Evolutionary conservation across 2,113 vertebrate genomes (phyloP).

Genomic region (Mastomys natalensis): DNA sequence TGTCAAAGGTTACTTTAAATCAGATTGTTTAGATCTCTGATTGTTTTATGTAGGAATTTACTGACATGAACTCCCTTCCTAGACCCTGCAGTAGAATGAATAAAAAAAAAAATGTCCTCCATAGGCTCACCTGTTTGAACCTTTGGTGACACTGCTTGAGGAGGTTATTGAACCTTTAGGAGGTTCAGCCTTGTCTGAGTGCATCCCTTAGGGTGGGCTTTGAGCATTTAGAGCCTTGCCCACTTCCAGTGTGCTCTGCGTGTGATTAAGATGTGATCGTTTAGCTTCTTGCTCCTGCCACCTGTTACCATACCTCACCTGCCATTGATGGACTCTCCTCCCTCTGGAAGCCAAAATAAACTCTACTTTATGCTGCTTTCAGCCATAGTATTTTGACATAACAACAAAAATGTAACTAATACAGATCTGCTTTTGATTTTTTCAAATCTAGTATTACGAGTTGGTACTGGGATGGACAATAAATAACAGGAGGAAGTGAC

Average conservation of each 20-base stretch:
- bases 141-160: background rate
- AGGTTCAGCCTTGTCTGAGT: background rate
- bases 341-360: background rate
- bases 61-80: background rate
- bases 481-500: background rate
- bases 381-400: background rate
- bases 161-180: background rate
- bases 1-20: background rate
- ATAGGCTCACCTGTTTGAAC: background rate
- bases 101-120: background rate
- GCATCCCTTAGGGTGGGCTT: background rate
- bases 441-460: background rate
- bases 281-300: background rate
- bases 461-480: background rate
- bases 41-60: background rate
- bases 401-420: background rate
- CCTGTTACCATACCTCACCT: background rate
- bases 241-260: background rate
- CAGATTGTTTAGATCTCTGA: background rate
- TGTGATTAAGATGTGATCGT: background rate
- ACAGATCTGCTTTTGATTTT: background rate
- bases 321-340: background rate
- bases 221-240: background rate
- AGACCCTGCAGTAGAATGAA: background rate
- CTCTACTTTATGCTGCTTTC: background rate